These are phyloP conservation scores for Agrochola macilenta DNA, from an alignment of 2,888 invertebrate genomes.

Conservation along the genomic window DNA sequence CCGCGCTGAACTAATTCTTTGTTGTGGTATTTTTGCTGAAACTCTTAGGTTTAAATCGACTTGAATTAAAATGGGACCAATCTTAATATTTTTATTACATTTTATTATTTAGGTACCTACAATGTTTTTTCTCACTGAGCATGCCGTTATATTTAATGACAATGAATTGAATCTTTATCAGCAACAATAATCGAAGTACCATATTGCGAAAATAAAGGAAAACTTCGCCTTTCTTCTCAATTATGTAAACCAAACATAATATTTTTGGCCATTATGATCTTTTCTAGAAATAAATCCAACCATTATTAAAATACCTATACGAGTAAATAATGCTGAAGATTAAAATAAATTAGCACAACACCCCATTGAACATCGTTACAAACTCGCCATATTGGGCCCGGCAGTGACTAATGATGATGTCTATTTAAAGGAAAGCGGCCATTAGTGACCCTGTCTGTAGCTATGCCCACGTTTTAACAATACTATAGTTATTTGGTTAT, in stretches of 20 bases:
- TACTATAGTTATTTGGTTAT: slow-evolving; percentile 10
- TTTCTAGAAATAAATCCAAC: too few relatives aligned
- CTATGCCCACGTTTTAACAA: slow-evolving; percentile 6
- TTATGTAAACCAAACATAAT: not conserved
- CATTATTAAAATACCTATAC: not conserved
- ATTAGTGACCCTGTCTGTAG: slow-evolving; percentile 23
- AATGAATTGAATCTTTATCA: not conserved
- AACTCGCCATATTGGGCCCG: not conserved
- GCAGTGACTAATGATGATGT: slow-evolving; percentile 38
- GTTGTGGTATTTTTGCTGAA: not conserved
- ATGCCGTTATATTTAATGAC: not conserved
- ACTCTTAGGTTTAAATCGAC: not conserved
- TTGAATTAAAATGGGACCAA: not conserved
- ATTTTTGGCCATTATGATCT: not conserved
- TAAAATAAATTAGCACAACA: slow-evolving; percentile 12
- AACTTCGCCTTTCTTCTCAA: not conserved
- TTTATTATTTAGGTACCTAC: not conserved
- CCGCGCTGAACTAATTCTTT: slow-evolving; percentile 10
- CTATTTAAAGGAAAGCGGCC: slow-evolving; percentile 31
- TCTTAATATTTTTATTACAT: not conserved
- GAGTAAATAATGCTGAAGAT: not conserved
- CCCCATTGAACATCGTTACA: slow-evolving; percentile 2
- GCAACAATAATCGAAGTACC: not conserved
- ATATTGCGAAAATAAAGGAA: not conserved
- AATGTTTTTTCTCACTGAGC: not conserved